Base-by-base conservation (phyloP, 1,140 invertebrate genomes). In the Muscidifurax raptorellus region DNA sequence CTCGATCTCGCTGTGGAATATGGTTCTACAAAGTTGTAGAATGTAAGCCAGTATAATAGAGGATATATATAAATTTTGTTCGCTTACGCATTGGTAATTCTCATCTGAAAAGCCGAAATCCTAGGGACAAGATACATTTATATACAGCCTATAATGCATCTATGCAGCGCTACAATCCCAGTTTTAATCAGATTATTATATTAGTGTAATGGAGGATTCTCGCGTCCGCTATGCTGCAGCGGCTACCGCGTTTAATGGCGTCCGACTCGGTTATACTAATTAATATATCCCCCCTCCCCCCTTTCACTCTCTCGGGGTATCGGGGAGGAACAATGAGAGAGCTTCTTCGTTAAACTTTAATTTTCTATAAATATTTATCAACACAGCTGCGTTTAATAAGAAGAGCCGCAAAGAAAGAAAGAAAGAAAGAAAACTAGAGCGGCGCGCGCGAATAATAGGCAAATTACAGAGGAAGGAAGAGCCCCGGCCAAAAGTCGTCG, bases 301-400 rank as follows among this genome's bases (percentile, higher is more conserved):
- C 36, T 5, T 3, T 40, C 36, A 9, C 9, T 47, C 44, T 2
- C 15, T 47, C 36, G 7, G 7, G 36, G 1, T 40, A 40, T 40
- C 36, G 10, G 36, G 10, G 9, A 36, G 32, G 5, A 7, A 36
- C 5, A 40, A 10, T 36, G 7, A 9, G 36, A 40, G 36, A 40
- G 36, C 36, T 40, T 22, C 27, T 52, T 66, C 30, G 12, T 67
- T 32, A 79, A 59, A 59, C 15, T 79, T 79, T 67, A 79, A 79
- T 71, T 80, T 80, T 80, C 71, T 71, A 80, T 80, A 71, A 80
- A 80, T 80, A 72, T 71, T 71, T 69, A 80, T 80, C 71, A 72
- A 47, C 2, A 1, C 6, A 5, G 67, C 15, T n/a, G 10, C 44
- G 12, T 44, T 71, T 67, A 80, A 80, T 47, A 80, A 44, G 77